Evolutionary conservation across 2,797 vertebrate genomes (phyloP).

Genomic region (Tenualosa ilisha): DNA sequence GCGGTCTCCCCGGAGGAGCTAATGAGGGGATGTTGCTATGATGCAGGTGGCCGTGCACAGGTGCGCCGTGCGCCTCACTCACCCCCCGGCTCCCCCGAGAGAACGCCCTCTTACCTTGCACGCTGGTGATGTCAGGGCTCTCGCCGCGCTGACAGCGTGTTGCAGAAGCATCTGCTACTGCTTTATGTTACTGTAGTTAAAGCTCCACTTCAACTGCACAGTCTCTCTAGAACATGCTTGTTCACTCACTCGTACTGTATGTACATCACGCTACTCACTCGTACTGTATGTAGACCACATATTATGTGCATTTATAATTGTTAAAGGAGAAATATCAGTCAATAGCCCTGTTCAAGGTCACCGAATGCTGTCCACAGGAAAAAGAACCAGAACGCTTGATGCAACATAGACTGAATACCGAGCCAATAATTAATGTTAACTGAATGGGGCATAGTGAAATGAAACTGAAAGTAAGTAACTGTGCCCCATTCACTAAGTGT

Average conservation of each 20-base stretch:
- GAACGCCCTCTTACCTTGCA: neutral
- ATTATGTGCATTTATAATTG: neutral
- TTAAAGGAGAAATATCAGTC: neutral
- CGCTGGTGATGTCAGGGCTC: neutral
- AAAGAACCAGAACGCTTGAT: too few relatives aligned
- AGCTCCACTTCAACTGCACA: neutral
- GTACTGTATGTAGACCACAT: neutral
- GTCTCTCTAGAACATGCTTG: neutral
- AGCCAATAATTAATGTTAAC: too few relatives aligned
- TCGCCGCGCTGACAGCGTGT: neutral
- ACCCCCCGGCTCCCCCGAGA: neutral
- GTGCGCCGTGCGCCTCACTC: conserved; percentile 7
- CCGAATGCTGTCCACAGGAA: too few relatives aligned
- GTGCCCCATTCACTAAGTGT: too few relatives aligned
- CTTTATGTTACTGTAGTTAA: neutral
- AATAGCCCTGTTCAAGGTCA: too few relatives aligned
- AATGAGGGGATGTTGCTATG: conserved; percentile 16
- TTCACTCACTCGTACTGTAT: neutral
- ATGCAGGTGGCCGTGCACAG: conserved; percentile 23
- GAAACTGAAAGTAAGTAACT: too few relatives aligned
- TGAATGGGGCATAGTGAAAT: too few relatives aligned
- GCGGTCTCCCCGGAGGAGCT: neutral
- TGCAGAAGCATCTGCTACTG: neutral
- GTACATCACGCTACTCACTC: too few relatives aligned
- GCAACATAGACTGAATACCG: too few relatives aligned